Conservation (phyloP, 2,888 invertebrate genomes). For the Eupithecia insigniata region DNA sequence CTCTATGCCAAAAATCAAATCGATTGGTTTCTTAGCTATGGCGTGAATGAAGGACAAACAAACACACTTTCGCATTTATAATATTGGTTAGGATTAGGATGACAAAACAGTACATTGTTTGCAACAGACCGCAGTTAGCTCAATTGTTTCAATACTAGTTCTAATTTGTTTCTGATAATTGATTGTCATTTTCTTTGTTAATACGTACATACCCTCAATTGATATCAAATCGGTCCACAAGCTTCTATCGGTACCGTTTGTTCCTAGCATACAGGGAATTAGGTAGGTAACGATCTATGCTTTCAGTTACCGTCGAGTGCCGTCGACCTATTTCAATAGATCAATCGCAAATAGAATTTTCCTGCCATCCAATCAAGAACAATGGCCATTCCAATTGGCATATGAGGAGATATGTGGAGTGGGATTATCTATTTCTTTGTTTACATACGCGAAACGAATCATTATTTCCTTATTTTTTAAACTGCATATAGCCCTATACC, state of each 20-base stretch:
- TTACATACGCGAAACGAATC: background rate
- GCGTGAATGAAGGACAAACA: too few species aligned
- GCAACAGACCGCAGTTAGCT: too few species aligned
- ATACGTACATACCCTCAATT: background rate
- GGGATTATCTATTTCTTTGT: background rate
- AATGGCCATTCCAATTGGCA: background rate
- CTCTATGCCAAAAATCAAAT: too few species aligned
- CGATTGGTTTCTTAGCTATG: too few species aligned
- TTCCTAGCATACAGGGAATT: background rate
- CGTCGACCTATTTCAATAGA: slow-evolving; percentile 8
- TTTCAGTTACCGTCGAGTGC: background rate
- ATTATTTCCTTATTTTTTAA: background rate
- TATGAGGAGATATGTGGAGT: background rate
- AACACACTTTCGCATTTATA: too few species aligned
- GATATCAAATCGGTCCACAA: background rate
- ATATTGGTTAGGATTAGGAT: too few species aligned
- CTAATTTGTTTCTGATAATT: too few species aligned
- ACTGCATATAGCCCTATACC: background rate
- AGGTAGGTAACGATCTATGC: background rate
- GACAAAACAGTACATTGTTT: too few species aligned
- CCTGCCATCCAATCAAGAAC: background rate
- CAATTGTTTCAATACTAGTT: too few species aligned
- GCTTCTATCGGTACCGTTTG: background rate
- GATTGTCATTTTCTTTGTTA: too few species aligned
- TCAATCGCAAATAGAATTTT: background rate